phyloP scores from a whole-genome alignment of 2,888 invertebrate genomes.

The Invenusta paracnida region DNA sequence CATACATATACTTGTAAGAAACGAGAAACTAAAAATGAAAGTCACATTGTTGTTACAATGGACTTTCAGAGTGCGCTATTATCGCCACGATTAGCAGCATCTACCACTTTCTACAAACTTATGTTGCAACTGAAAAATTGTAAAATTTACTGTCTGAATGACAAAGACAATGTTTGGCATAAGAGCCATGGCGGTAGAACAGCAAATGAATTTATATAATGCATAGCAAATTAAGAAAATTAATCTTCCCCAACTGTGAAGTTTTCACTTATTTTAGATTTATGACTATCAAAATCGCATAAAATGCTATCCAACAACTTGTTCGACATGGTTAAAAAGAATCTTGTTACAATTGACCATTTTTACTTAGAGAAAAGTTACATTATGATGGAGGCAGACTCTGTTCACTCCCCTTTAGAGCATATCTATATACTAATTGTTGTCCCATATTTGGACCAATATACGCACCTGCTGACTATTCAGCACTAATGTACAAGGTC shows the following conservation, averaged over 20 bases:
- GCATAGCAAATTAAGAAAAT: not conserved
- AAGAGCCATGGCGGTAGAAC: not conserved
- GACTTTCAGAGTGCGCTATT: not conserved
- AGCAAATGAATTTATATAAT: not conserved
- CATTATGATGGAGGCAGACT: constrained; percentile 20
- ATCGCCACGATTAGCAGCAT: not conserved
- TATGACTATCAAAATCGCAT: constrained; percentile 20
- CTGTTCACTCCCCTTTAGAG: not conserved
- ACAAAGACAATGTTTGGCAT: not conserved
- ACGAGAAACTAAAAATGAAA: too few relatives aligned
- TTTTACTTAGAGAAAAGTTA: constrained; percentile 21
- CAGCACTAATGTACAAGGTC: not conserved
- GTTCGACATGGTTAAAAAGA: not conserved
- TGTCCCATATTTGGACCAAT: not conserved
- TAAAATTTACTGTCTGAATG: not conserved
- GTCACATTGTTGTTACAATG: not conserved
- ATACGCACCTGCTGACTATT: not conserved
- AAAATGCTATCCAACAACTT: not conserved
- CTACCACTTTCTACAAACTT: not conserved
- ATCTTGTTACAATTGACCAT: not conserved
- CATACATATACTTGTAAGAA: not conserved
- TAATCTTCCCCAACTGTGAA: not conserved
- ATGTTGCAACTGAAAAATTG: not conserved
- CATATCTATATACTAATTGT: too few relatives aligned
- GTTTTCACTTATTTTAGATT: not conserved